Base-by-base conservation (phyloP, 2,113 vertebrate genomes). In the Collichthys lucidus region DNA sequence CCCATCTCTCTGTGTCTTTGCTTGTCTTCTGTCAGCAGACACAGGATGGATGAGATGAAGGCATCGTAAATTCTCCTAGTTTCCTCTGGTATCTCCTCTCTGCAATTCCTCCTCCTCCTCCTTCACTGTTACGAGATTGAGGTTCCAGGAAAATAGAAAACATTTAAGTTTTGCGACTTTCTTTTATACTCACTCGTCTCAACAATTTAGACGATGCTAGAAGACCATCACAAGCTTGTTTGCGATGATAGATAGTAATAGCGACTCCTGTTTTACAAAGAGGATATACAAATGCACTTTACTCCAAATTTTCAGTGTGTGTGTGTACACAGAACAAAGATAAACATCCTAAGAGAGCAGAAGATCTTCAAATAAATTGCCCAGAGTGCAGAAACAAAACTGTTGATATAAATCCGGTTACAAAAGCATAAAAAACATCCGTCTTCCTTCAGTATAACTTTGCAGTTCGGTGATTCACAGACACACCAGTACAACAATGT, bases 41-140 rank as follows among this genome's bases (percentile, higher is more conserved):
- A 44, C n/a, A 75, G 60, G 81, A 92, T 56, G 83, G 79, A 86
- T 87, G 77, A 84, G 79, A 91, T 53, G 42, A 65, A 86, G 53
- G 62, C 24, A 35, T 85, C 85, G 82, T 83, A 57, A 73, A 82
- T 87, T 84, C 57, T 79, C 47, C 60, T 60, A 14, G 35, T 84
- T 76, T 87, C 64, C 69, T 77, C 57, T 68, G 42, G 73, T 79
- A 59, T 83, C 60, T 52, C 49, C 52, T 46, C 35, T 72, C 47
- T 40, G 59, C 40, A 52, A 44, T 60, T 64, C 62, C 42, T 75
- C 50, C 22, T 20, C 19, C 49, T 57, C 4, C 22, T 20, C 19
- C 49, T 57, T 3, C 0, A 4, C 52, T 11, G 50, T 86, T 76
- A 80, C 57, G 71, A 85, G 81, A 82, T 22, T 63, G 60, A 84